A percentile compares a stretch with the other conserved stretches of the same genome.
These are phyloP conservation scores for Stegodyphus mimosarum DNA, from an alignment of 1,140 invertebrate species.

Conservation along the genomic window DNA sequence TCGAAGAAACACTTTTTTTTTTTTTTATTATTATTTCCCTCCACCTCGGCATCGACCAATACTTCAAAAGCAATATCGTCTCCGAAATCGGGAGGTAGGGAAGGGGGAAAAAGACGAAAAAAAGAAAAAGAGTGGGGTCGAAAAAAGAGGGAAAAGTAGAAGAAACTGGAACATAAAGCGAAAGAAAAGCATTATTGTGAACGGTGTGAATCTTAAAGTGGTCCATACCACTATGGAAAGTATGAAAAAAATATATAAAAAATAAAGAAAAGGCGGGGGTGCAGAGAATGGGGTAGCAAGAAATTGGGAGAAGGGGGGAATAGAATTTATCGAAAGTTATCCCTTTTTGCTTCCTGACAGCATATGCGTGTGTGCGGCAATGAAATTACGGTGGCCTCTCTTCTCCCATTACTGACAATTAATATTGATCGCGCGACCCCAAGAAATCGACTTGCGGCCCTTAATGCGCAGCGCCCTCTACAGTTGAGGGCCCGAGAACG, in stretches of 20 bases:
- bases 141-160: background rate
- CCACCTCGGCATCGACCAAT: background rate
- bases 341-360: conserved; percentile 55
- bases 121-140: conserved; percentile 14
- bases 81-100: background rate
- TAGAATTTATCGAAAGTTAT: conserved; percentile 55
- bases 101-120: background rate
- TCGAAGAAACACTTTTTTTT: no score
- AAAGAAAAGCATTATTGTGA: conserved; percentile 54
- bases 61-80: conserved; percentile 44
- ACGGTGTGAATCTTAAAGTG: no score
- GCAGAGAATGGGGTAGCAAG: background rate
- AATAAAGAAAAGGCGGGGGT: background rate
- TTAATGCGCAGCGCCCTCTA: conserved; percentile 48
- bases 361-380: conserved; percentile 56
- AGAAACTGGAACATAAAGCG: conserved; percentile 10
- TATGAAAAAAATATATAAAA: background rate
- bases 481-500: background rate
- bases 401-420: conserved; percentile 59
- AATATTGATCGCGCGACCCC: conserved; percentile 49
- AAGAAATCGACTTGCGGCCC: conserved; percentile 30
- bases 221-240: no score
- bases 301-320: background rate
- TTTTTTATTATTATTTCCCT: background rate
- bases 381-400: conserved; percentile 55